Percentiles rank a stretch among this genome's conserved stretches.
Conservation (phyloP, 92 coral and sea anemone species). For the Galaxea fascicularis region DNA sequence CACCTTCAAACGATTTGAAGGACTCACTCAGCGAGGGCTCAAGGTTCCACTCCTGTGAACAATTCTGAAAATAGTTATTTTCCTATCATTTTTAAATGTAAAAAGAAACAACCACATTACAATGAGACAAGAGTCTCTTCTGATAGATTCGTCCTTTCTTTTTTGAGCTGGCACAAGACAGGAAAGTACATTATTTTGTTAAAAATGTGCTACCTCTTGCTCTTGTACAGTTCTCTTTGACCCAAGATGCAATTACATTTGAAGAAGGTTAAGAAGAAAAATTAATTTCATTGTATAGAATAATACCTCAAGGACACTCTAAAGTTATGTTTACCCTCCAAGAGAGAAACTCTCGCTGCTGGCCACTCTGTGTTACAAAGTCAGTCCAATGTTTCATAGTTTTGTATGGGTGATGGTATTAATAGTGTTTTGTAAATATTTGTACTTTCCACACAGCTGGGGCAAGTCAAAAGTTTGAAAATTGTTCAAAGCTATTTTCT, state of each 20-base stretch:
- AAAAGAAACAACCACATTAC: not conserved
- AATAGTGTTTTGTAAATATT: not conserved
- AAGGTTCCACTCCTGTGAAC: conserved; percentile 78
- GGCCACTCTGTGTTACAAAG: too few species aligned
- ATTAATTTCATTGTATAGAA: not conserved
- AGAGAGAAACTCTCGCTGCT: not conserved
- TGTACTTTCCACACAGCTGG: not conserved
- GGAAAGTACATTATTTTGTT: not conserved
- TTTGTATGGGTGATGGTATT: not conserved
- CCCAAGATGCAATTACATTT: not conserved
- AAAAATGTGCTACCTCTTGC: not conserved
- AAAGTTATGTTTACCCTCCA: too few species aligned
- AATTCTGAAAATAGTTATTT: conserved; percentile 15
- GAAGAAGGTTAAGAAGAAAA: too few species aligned
- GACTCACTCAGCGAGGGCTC: conserved; percentile 92
- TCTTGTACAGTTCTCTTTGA: not conserved
- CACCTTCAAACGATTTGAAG: conserved; percentile 98
- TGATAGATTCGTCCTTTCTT: not conserved
- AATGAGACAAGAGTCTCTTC: not conserved
- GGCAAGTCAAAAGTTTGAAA: not conserved
- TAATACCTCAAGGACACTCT: too few species aligned
- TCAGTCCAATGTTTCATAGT: not conserved
- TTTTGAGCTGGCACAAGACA: not conserved
- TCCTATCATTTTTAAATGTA: conserved; percentile 10
- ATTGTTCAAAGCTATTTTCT: conserved; percentile 6